These are phyloP conservation scores for Apostichopus leukothele DNA, from an alignment of 53 echinoderm and acorn worm genomes.

Conservation along the genomic window DNA sequence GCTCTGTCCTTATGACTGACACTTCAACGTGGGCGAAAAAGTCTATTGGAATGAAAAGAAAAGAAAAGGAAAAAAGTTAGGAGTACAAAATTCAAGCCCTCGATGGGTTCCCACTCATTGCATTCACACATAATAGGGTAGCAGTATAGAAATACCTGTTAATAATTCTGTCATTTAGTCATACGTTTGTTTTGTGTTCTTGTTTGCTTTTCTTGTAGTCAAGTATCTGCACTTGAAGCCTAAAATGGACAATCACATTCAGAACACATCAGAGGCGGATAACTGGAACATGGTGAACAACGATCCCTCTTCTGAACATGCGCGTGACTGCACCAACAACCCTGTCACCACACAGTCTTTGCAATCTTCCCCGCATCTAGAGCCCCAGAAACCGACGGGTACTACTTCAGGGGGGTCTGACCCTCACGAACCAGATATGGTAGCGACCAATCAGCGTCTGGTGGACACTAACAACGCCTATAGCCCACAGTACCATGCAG, in stretches of 20 bases:
- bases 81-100: not conserved
- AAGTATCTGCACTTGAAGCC: not conserved
- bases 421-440: constrained; percentile 31
- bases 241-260: constrained; percentile 23
- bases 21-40: constrained; percentile 1
- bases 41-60: not conserved
- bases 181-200: not conserved
- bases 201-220: not conserved
- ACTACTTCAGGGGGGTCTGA: not conserved
- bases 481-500: constrained; percentile 28
- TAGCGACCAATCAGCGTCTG: constrained; percentile 17
- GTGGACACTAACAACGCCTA: constrained; percentile 2
- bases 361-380: constrained; percentile 23
- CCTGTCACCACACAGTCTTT: constrained; percentile 19
- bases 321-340: constrained; percentile 13
- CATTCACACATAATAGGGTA: no score
- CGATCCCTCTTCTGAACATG: constrained; percentile 10
- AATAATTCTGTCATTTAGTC: not conserved
- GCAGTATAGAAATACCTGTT: no score
- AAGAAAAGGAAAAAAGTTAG: not conserved
- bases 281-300: constrained; percentile 20
- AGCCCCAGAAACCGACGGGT: constrained; percentile 2
- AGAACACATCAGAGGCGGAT: constrained; percentile 1
- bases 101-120: no score
- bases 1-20: not conserved